Base-by-base conservation (phyloP, 2,888 invertebrate genomes). In the Limenitis camilla region DNA sequence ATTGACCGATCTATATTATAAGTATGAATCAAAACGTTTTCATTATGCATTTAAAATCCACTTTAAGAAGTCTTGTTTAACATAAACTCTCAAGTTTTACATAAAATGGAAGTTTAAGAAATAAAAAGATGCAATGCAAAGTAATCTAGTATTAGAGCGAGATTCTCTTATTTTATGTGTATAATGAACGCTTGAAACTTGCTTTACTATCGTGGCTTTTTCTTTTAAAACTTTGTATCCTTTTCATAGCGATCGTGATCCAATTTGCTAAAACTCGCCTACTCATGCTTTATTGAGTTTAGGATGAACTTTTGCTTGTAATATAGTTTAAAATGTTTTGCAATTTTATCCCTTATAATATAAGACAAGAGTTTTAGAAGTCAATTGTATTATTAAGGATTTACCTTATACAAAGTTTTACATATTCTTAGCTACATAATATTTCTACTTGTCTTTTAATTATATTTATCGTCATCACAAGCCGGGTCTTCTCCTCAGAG, bases 171-270 rank as follows among this genome's bases (percentile, higher is more conserved):
- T 32, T 31, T 7, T 49, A 49, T 45, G 35, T 39, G 46, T 50
- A 48, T 48, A 52, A 55, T 48, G 47, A 48, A 40, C 40, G 33
- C 35, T 52, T 45, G 40, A 39, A 55, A 51, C 48, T 52, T 52
- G 35, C 41, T 51, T 35, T 35, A 52, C 40, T 56, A 53, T 49
- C 45, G 53, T 50, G 44, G 44, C 33, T 53, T 55, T 51, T 58
- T 58, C 55, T 49, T 49, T 58, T 51, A 51, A 46, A 53, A 58
- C 51, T 53, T 56, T 56, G 49, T 49, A 51, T 58, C 55, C 46
- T 53, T 55, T 53, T 51, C 51, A 52, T 42, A 53, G 50, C 45
- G 55, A 51, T 46, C 56, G 51, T 51, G 48, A 58, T 58, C 58
- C 51, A 56, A 58, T 58, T 53, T 58, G 53, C 49, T 58, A 49